Evolutionary conservation across 2,797 vertebrate species (phyloP).

Genomic region (Crypturellus tataupa): DNA sequence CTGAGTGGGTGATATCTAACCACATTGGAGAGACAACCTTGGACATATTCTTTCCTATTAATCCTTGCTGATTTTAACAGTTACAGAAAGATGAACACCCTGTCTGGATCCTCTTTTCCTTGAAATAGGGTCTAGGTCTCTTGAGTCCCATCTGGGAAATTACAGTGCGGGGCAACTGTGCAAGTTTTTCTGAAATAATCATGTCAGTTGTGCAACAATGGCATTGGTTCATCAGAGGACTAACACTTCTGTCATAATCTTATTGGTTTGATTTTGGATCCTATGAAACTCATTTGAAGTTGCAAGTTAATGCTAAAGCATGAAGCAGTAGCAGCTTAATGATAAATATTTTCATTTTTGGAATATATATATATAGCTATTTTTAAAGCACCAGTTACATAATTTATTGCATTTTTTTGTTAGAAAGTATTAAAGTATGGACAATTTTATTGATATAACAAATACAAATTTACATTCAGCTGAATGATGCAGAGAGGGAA

Average conservation of each 20-base stretch:
- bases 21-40: not conserved
- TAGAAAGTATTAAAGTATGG: not conserved
- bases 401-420: slow-evolving; percentile 14
- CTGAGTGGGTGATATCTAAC: not conserved
- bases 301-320: not conserved
- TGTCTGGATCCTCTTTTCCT: not conserved
- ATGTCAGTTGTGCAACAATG: not conserved
- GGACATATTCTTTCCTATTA: not conserved
- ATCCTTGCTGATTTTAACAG: not conserved
- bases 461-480: not conserved
- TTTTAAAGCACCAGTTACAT: not conserved
- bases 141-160: not conserved
- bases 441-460: not conserved
- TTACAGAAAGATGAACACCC: not conserved
- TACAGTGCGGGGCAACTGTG: not conserved
- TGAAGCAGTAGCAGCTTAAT: not conserved
- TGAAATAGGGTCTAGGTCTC: not conserved
- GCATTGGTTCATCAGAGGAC: not conserved
- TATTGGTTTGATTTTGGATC: not conserved
- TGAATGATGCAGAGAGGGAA: not conserved
- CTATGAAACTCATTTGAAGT: not conserved
- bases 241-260: not conserved
- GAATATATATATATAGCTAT: not conserved
- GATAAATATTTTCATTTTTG: not conserved
- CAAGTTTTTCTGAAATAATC: not conserved